These are phyloP conservation scores for Glyphotaelius pellucidus DNA, from an alignment of 2,888 invertebrate species.

Conservation along the genomic window DNA sequence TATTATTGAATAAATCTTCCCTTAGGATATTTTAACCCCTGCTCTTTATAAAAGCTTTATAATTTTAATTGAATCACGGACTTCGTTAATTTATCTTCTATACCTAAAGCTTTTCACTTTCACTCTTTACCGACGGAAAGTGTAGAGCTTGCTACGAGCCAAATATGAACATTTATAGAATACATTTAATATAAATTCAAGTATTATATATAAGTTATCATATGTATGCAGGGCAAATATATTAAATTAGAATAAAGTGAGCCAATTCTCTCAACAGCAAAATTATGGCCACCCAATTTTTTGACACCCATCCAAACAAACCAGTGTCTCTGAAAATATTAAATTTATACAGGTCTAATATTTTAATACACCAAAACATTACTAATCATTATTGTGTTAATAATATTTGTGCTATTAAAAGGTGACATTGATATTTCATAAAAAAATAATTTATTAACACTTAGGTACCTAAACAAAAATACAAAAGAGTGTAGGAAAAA, in stretches of 20 bases:
- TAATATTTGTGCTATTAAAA: neutral
- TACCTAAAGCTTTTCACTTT: neutral
- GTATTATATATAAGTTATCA: neutral
- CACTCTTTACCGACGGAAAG: neutral
- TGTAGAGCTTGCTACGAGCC: neutral
- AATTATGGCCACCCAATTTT: neutral
- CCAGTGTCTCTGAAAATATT: neutral
- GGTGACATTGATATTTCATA: neutral
- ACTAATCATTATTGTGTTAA: neutral
- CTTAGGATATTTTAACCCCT: neutral
- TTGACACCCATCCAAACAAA: neutral
- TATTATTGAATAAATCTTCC: neutral
- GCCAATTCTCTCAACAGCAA: neutral
- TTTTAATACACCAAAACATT: too few species aligned
- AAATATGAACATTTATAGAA: neutral
- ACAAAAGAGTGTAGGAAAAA: too few species aligned
- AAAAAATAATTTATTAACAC: neutral
- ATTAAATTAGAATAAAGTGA: neutral
- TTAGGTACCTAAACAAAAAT: too few species aligned
- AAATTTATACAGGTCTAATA: too few species aligned
- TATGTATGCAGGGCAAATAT: neutral
- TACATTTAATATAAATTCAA: neutral
- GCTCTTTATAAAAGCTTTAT: neutral
- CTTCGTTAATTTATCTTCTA: neutral
- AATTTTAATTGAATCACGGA: neutral